phyloP scores from a whole-genome alignment of 2,797 vertebrate genomes.

The Sebastiscus tertius region DNA sequence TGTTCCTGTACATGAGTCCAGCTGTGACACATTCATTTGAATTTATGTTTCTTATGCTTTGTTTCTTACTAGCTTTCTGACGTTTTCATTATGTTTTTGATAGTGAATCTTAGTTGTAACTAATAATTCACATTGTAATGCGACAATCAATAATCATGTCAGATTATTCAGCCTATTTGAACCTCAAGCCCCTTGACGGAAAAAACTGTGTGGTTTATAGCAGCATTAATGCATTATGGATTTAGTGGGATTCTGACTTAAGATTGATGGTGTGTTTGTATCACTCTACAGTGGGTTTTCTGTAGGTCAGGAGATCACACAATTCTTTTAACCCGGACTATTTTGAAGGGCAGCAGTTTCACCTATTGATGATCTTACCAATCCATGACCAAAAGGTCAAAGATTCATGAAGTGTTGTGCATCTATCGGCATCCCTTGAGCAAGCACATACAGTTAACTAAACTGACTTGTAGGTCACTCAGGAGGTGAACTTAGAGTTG shows the following conservation, averaged over 20 bases:
- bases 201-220: neutral
- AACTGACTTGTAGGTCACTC: neutral
- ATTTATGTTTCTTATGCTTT: neutral
- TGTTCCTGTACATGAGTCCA: neutral
- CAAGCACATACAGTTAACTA: neutral
- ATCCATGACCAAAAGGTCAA: neutral
- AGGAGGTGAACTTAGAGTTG: neutral
- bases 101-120: neutral
- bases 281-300: neutral
- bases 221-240: neutral
- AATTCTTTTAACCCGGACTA: neutral
- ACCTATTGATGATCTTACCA: neutral
- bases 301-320: neutral
- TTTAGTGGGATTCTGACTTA: neutral
- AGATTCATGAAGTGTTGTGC: neutral
- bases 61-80: neutral
- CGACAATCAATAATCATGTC: neutral
- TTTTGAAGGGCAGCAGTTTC: neutral
- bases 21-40: too few relatives aligned
- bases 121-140: neutral
- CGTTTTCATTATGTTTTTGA: neutral
- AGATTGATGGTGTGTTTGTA: neutral
- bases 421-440: neutral
- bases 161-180: neutral
- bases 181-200: neutral